phyloP scores from a whole-genome alignment of 2,888 invertebrate species.

The Priocnemis perturbator region DNA sequence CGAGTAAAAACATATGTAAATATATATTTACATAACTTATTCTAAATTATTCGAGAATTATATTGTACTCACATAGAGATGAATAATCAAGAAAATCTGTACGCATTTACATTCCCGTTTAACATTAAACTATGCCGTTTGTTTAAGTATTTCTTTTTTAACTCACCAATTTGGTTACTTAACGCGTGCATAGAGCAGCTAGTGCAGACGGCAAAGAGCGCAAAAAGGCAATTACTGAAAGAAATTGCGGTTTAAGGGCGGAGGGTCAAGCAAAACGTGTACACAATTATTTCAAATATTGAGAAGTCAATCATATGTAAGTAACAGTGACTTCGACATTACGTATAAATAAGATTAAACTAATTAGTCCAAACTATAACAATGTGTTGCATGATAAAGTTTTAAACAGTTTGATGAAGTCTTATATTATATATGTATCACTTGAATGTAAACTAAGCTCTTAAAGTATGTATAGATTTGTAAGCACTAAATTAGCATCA shows the following conservation, averaged over 20 bases:
- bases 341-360: slow-evolving; percentile 46
- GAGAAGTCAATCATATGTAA: slow-evolving; percentile 55
- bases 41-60: slow-evolving; percentile 16
- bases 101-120: slow-evolving; percentile 44
- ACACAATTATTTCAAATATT: slow-evolving; percentile 29
- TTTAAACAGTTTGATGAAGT: slow-evolving; percentile 51
- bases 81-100: slow-evolving; percentile 7
- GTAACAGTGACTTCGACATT: slow-evolving; percentile 64
- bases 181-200: slow-evolving; percentile 37
- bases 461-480: slow-evolving; percentile 54
- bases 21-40: slow-evolving; percentile 31
- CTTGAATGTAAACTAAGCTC: slow-evolving; percentile 58
- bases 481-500: slow-evolving; percentile 39
- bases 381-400: slow-evolving; percentile 53
- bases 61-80: slow-evolving; percentile 5
- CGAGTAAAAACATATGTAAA: slow-evolving; percentile 38
- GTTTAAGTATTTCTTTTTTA: slow-evolving; percentile 29
- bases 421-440: slow-evolving; percentile 54
- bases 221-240: background rate
- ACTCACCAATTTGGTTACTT: slow-evolving; percentile 17
- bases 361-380: slow-evolving; percentile 51
- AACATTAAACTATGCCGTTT: slow-evolving; percentile 22
- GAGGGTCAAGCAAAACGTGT: slow-evolving; percentile 19
- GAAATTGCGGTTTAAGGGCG: background rate
- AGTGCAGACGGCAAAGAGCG: slow-evolving; percentile 26